Conservation (phyloP, 2,888 invertebrate genomes). For the Penaeus monodon region DNA sequence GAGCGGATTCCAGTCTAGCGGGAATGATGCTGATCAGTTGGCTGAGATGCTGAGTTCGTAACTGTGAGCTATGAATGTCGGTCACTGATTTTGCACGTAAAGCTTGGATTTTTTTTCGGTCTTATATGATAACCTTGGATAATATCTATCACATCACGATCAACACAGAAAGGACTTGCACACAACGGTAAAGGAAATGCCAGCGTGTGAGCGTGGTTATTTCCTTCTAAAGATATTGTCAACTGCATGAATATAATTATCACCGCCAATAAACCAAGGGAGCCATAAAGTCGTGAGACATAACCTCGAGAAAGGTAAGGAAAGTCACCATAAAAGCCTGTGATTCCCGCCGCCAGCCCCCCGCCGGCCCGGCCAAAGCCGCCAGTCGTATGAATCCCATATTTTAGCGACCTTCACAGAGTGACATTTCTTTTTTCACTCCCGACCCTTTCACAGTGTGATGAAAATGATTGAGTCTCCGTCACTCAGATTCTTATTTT, state of each 20-base stretch:
- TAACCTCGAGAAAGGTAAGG: constrained; percentile 37
- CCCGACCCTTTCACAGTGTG: constrained; percentile 48
- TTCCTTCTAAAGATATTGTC: background rate
- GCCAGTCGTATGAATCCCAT: constrained; percentile 50
- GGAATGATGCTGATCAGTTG: constrained; percentile 15
- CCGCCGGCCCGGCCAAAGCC: constrained; percentile 30
- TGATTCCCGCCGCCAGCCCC: constrained; percentile 36
- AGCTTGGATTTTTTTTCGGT: background rate
- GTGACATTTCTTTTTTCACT: constrained; percentile 56
- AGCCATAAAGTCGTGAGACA: constrained; percentile 32
- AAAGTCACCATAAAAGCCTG: constrained; percentile 39
- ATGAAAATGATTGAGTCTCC: constrained; percentile 50
- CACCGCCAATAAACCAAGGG: constrained; percentile 27
- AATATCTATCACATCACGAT: too few species aligned
- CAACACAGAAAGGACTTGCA: too few species aligned
- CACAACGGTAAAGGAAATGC: too few species aligned
- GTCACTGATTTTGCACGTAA: too few species aligned
- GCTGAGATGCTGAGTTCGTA: background rate
- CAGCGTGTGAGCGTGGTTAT: background rate
- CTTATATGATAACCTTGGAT: too few species aligned
- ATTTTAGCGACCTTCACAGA: constrained; percentile 47
- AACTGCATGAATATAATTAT: constrained; percentile 27
- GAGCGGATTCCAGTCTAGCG: background rate
- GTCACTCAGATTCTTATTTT: constrained; percentile 26
- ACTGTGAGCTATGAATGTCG: background rate